phyloP scores from a whole-genome alignment of 2,797 vertebrate species.

The Centropyge bicolor region DNA sequence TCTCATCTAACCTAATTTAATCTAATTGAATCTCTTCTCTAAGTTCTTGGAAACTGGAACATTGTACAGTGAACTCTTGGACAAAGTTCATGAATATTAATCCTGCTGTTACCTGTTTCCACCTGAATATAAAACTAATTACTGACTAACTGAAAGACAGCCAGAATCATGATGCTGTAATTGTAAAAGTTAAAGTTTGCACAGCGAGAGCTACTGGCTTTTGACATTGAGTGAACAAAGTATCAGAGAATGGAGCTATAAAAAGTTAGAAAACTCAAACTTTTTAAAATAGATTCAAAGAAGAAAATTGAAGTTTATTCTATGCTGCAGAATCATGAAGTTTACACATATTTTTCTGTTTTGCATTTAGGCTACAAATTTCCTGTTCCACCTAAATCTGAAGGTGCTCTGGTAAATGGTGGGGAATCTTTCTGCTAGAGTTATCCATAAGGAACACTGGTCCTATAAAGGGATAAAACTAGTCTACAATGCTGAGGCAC shows the following conservation, averaged over 20 bases:
- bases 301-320: background rate
- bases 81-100: conserved; percentile 34
- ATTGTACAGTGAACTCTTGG: conserved; percentile 2
- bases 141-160: conserved; percentile 22
- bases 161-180: conserved; percentile 26
- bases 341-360: background rate
- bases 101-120: conserved; percentile 8
- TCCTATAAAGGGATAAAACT: background rate
- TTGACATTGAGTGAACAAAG: conserved; percentile 16
- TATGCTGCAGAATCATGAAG: background rate
- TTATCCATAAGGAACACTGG: conserved; percentile 5
- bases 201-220: conserved; percentile 15
- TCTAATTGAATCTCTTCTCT: background rate
- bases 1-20: too few relatives aligned
- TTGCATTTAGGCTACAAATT: background rate
- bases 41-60: background rate
- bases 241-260: conserved; percentile 15
- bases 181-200: conserved; percentile 43
- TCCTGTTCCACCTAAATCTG: background rate
- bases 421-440: conserved; percentile 2
- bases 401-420: background rate
- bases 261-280: too few relatives aligned
- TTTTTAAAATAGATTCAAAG: too few relatives aligned
- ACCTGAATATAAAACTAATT: conserved; percentile 40
- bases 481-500: background rate